A percentile compares a stretch with the other conserved stretches of the same genome.
Conservation (phyloP, 2,113 vertebrate species). For the Malurus elegans region DNA sequence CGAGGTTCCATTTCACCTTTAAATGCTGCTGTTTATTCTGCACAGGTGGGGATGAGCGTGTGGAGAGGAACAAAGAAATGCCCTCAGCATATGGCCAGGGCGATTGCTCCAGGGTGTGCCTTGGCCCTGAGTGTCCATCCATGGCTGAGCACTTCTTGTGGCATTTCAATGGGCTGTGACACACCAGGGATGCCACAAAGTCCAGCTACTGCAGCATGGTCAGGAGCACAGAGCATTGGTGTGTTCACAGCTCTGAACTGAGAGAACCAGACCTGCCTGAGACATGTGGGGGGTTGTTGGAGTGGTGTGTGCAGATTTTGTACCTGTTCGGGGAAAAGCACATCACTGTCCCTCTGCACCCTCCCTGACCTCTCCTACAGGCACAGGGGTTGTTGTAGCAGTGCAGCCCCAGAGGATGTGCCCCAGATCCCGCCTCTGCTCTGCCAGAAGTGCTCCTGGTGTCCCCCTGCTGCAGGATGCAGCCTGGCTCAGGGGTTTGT, state of each 20-base stretch:
- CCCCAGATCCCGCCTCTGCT: not conserved
- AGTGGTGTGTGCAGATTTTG: not conserved
- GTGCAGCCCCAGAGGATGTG: not conserved
- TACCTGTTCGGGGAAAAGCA: not conserved
- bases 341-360: accelerated
- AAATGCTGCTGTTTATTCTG: not conserved
- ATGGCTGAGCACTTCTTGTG: not conserved
- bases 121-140: not conserved
- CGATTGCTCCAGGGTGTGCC: accelerated
- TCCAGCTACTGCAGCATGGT: not conserved
- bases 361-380: not conserved
- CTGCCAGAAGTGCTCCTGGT: not conserved
- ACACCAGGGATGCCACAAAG: not conserved
- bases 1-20: not conserved
- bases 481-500: accelerated
- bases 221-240: not conserved
- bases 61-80: not conserved
- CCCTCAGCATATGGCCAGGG: not conserved
- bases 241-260: accelerated
- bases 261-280: not conserved
- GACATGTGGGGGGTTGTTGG: not conserved
- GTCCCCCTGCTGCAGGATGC: not conserved
- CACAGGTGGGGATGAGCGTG: not conserved
- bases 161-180: not conserved
- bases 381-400: not conserved